Evolutionary conservation across 2,888 invertebrate genomes (phyloP).

Genomic region (Pogonocherus hispidulus): DNA sequence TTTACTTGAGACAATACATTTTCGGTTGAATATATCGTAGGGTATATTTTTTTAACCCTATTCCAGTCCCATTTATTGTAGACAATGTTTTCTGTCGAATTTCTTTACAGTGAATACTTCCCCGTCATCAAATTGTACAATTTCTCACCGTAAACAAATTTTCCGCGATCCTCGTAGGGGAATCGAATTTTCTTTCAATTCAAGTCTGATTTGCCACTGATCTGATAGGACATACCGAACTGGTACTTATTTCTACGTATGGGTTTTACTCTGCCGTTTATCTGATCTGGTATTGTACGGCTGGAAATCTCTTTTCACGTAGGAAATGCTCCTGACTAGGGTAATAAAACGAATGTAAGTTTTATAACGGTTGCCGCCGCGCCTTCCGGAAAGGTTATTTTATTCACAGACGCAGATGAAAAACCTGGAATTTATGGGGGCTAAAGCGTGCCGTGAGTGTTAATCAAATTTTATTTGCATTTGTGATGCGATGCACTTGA

Average conservation of each 20-base stretch:
- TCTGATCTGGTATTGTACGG: background rate
- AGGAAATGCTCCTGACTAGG: background rate
- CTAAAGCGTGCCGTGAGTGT: background rate
- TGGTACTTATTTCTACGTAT: conserved; percentile 25
- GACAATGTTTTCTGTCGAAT: too few relatives aligned
- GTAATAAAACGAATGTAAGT: conserved; percentile 21
- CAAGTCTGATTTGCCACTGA: conserved; percentile 14
- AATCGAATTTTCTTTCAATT: conserved; percentile 5
- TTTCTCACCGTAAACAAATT: conserved; percentile 9
- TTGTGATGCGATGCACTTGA: background rate
- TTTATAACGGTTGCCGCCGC: conserved; percentile 13
- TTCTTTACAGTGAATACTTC: background rate
- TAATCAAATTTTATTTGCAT: conserved; percentile 6
- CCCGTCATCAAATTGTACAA: background rate
- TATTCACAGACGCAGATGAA: conserved; percentile 4
- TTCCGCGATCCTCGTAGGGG: background rate
- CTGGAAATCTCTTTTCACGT: background rate
- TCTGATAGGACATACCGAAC: conserved; percentile 8
- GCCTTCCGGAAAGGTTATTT: background rate
- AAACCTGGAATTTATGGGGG: background rate
- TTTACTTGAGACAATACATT: too few relatives aligned
- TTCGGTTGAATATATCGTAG: too few relatives aligned
- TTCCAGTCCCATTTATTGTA: too few relatives aligned
- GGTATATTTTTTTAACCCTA: too few relatives aligned
- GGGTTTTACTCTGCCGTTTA: conserved; percentile 14